Conservation (phyloP, 2,113 vertebrate species). For the Narcine bancroftii region DNA sequence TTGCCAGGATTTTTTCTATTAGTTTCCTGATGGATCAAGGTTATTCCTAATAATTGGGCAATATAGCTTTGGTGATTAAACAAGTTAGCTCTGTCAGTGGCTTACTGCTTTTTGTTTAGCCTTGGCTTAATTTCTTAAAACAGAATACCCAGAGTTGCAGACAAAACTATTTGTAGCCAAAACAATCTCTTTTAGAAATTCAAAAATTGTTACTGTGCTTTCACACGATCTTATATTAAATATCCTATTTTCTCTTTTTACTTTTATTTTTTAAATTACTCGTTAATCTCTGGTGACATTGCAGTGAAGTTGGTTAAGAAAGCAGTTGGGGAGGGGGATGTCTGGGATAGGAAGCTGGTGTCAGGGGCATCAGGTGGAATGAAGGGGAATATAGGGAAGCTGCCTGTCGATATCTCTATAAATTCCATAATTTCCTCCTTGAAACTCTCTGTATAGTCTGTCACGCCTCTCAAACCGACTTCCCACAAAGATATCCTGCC, state of each 20-base stretch:
- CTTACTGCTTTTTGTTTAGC: background rate
- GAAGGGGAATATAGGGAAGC: too few relatives aligned
- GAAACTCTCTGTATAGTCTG: too few relatives aligned
- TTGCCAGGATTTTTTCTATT: too few relatives aligned
- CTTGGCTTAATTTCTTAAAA: background rate
- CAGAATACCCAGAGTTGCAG: background rate
- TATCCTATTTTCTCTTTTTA: background rate
- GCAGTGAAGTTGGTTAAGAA: background rate
- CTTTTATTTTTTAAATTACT: background rate
- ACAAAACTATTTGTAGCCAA: background rate
- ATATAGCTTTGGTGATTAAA: too few relatives aligned
- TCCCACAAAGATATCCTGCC: too few relatives aligned
- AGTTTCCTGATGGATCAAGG: too few relatives aligned
- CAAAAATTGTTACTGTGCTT: background rate
- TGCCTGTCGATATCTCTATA: too few relatives aligned
- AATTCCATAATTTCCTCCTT: too few relatives aligned
- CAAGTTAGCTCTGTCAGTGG: too few relatives aligned
- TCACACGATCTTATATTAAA: background rate
- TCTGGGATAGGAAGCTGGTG: background rate
- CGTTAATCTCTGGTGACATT: background rate
- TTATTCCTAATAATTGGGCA: too few relatives aligned
- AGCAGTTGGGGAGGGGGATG: background rate
- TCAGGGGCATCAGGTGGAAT: too few relatives aligned
- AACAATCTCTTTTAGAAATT: background rate
- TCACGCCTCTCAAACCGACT: too few relatives aligned